Percentiles rank a stretch among this genome's conserved stretches.
phyloP scores from a whole-genome alignment of 1,140 invertebrate species.

The Drosophila nebulosa region DNA sequence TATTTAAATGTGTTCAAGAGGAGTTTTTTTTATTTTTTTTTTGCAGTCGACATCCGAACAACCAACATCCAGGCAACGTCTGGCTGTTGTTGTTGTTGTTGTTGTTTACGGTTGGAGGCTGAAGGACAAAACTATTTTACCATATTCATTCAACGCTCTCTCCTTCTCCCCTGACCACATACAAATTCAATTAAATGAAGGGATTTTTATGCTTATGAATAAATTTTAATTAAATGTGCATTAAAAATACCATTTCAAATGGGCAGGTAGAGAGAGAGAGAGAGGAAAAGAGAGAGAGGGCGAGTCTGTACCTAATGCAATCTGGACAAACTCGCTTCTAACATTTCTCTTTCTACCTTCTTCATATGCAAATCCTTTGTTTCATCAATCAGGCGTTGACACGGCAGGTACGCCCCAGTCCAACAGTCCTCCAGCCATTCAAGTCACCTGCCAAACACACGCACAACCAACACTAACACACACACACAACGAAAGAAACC shows the following conservation, averaged over 20 bases:
- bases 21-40: no score
- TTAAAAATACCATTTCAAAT: constrained; percentile 40
- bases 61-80: neutral
- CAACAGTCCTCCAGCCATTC: constrained; percentile 14
- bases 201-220: constrained; percentile 41
- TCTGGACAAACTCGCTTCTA: neutral
- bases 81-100: constrained; percentile 37
- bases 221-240: constrained; percentile 57
- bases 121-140: constrained; percentile 14
- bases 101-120: constrained; percentile 26
- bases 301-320: neutral
- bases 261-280: neutral
- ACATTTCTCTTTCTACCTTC: constrained; percentile 5
- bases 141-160: neutral
- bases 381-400: constrained; percentile 75
- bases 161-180: neutral
- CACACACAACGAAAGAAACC: constrained; percentile 16
- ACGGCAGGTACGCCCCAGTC: constrained; percentile 63
- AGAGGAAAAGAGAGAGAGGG: neutral
- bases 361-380: constrained; percentile 44
- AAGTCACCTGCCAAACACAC: constrained; percentile 39
- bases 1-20: constrained; percentile 71
- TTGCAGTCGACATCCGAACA: neutral
- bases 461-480: constrained; percentile 39
- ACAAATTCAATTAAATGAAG: constrained; percentile 46